These are phyloP conservation scores for Huso huso DNA, from an alignment of 2,797 vertebrate genomes.

Conservation along the genomic window DNA sequence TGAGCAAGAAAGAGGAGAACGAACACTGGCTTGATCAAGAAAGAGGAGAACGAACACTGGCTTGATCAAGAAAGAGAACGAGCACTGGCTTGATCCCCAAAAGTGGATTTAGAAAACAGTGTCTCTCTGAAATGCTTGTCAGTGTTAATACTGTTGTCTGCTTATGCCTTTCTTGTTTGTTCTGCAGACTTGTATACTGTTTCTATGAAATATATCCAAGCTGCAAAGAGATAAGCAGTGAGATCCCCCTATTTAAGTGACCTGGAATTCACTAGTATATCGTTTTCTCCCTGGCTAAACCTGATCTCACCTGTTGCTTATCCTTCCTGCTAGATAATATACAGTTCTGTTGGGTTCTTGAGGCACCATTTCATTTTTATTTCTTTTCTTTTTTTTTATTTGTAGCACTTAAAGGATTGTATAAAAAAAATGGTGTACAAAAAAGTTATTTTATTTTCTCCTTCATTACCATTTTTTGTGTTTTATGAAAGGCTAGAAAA, in stretches of 20 bases:
- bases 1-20: too few relatives aligned
- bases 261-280: slow-evolving; percentile 49
- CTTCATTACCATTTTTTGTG: slow-evolving; percentile 82
- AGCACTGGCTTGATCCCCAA: slow-evolving; percentile 36
- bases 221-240: slow-evolving; percentile 54
- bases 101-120: slow-evolving; percentile 38
- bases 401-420: slow-evolving; percentile 98
- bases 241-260: slow-evolving; percentile 60
- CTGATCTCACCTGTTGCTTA: slow-evolving; percentile 67
- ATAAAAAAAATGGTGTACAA: slow-evolving; percentile 79
- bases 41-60: slow-evolving; percentile 41
- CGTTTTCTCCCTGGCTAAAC: slow-evolving; percentile 29
- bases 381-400: slow-evolving; percentile 46
- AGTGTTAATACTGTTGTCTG: slow-evolving; percentile 42
- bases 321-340: slow-evolving; percentile 60
- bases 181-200: slow-evolving; percentile 69
- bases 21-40: too few relatives aligned
- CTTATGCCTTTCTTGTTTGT: slow-evolving; percentile 66
- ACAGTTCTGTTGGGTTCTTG: slow-evolving; percentile 67
- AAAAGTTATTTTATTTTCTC: slow-evolving; percentile 85
- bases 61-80: not conserved
- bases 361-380: slow-evolving; percentile 87
- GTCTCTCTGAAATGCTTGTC: slow-evolving; percentile 30
- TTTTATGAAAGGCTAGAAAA: slow-evolving; percentile 81
- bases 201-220: slow-evolving; percentile 74